These are phyloP conservation scores for Zeus faber DNA, from an alignment of 2,113 vertebrate species.

Conservation along the genomic window DNA sequence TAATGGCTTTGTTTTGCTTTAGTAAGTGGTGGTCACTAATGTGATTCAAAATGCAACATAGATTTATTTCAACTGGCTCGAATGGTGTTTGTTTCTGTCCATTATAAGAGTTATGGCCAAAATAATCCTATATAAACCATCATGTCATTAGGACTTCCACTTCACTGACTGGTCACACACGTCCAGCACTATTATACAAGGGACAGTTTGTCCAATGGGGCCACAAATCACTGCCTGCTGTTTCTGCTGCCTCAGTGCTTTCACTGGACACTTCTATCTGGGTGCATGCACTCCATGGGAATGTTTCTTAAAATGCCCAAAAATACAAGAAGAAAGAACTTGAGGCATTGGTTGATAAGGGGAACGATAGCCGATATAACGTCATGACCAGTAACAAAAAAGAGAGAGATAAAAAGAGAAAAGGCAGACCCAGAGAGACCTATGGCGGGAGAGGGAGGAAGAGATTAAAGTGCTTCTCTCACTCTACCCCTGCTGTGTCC, in stretches of 20 bases:
- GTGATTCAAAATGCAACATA: too few relatives aligned
- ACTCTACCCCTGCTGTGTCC: conserved; percentile 35
- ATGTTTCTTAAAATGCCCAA: too few relatives aligned
- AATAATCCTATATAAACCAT: too few relatives aligned
- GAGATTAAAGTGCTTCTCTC: conserved; percentile 27
- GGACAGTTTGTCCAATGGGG: conserved; percentile 49
- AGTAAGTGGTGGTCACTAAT: too few relatives aligned
- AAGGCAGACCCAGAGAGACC: conserved; percentile 9
- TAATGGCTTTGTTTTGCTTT: too few relatives aligned
- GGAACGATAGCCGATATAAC: too few relatives aligned
- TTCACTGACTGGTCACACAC: conserved; percentile 51
- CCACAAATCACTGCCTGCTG: conserved; percentile 55
- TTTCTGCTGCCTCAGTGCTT: conserved; percentile 67
- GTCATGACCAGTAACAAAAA: conserved; percentile 1
- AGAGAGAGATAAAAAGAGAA: conserved; percentile 14
- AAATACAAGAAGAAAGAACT: conserved; percentile 15
- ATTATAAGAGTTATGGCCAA: conserved; percentile 31
- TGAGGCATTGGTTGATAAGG: conserved; percentile 23
- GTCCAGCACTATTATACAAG: conserved; percentile 58
- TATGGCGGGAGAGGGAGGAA: conserved; percentile 5
- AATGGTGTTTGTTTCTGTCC: too few relatives aligned
- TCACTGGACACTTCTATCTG: conserved; percentile 47
- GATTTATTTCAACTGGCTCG: too few relatives aligned
- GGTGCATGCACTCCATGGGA: conserved; percentile 1
- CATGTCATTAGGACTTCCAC: too few relatives aligned